These are phyloP conservation scores for Notolabrus celidotus DNA, from an alignment of 2,797 vertebrate genomes.

Conservation along the genomic window DNA sequence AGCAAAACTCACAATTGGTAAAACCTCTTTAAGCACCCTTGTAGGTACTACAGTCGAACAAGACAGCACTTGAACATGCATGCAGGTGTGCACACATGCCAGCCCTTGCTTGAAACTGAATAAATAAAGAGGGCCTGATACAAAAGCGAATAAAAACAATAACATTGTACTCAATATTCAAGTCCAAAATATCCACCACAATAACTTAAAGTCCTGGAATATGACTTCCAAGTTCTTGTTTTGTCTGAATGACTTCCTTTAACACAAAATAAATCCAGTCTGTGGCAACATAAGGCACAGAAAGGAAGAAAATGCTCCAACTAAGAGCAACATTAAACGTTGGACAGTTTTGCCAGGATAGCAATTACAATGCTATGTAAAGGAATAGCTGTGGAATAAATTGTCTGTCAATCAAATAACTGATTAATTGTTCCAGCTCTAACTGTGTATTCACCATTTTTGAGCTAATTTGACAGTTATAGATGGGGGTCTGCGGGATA, in stretches of 20 bases:
- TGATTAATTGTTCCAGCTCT: neutral
- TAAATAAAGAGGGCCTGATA: too few relatives aligned
- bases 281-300: neutral
- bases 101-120: too few relatives aligned
- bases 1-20: too few relatives aligned
- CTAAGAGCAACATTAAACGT: too few relatives aligned
- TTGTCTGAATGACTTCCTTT: neutral
- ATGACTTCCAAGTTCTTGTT: neutral
- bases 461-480: neutral
- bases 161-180: too few relatives aligned
- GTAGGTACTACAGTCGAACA: too few relatives aligned
- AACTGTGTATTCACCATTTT: neutral
- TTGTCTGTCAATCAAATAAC: neutral
- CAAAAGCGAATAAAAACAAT: too few relatives aligned
- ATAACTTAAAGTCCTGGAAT: too few relatives aligned
- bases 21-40: too few relatives aligned
- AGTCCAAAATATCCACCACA: too few relatives aligned
- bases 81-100: rapidly evolving
- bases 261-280: neutral
- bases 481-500: neutral
- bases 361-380: neutral
- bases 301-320: neutral
- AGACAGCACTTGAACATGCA: too few relatives aligned
- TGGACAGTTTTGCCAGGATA: neutral
- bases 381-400: neutral